Base-by-base conservation (phyloP, 2,113 vertebrate species). In the Micronycteris hirsuta region DNA sequence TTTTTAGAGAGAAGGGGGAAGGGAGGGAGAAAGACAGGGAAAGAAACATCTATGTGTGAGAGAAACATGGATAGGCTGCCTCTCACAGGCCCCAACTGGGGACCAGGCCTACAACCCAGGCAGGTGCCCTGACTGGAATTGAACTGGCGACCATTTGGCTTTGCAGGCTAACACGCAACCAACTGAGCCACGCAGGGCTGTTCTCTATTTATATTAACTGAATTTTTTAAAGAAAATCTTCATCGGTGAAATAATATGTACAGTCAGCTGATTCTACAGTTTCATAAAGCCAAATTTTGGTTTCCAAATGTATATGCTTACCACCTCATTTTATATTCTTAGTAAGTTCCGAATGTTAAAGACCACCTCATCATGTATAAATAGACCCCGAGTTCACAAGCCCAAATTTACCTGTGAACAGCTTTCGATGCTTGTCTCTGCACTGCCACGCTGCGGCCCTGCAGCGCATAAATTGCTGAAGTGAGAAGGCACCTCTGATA, bases 401-500 rank as follows among this genome's bases (percentile, higher is more conserved):
- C 15, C 26, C 24, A 93, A 93, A 58, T 16, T 89, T 97, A 99
- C 99, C 99, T 99, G 98, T 99, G 99, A 15, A 99, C 98, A 86
- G 99, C 99, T 97, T 98, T 99, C 88, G 99, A 99, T 14, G 98
- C 98, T 92, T 99, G 99, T 92, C 99, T 98, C 94, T 99, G 99
- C 78, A 99, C 98, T 0, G 97, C 98, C 19, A 97, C 91, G 38
- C 96, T 98, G 97, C 98, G 99, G 49, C 99, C 99, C 97, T 99
- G 99, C 68, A 99, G 96, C 0, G 98, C 99, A 95, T 98, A 98
- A 91, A 99, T 96, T 7, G 99, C 98, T 91, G 99, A 99, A 41
- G 98, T 98, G 84, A 99, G 98, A 70, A 99, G 99, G 97, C 99
- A 99, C 15, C 96, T 98, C 81, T 99, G 99, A 90, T 99, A 99